Evolutionary conservation across 2,797 vertebrate genomes (phyloP).

Genomic region (Tiaroga cobitis): DNA sequence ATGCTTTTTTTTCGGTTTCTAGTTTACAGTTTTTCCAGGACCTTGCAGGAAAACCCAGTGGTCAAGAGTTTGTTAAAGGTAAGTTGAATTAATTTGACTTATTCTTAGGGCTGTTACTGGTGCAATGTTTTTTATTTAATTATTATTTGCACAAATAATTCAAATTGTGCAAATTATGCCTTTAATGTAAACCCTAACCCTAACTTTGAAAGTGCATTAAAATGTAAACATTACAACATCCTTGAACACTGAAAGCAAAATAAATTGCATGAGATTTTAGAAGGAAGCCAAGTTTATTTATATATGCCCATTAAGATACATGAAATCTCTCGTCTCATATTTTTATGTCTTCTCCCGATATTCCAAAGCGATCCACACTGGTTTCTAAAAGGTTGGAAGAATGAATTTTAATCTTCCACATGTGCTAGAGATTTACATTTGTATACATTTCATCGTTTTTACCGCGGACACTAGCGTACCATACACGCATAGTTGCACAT

Average conservation of each 20-base stretch:
- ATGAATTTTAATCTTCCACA: not conserved
- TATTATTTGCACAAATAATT: not conserved
- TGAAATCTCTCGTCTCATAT: not conserved
- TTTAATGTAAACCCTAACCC: not conserved
- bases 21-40: conserved; percentile 93
- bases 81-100: conserved; percentile 58
- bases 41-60: conserved; percentile 87
- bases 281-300: not conserved
- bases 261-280: too few relatives aligned
- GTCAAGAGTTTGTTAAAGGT: conserved; percentile 88
- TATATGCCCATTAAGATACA: not conserved
- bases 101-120: not conserved
- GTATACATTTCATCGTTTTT: not conserved
- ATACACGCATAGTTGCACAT: not conserved
- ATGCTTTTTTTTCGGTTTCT: conserved; percentile 52
- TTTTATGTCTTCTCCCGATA: not conserved
- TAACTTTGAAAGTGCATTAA: not conserved
- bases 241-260: not conserved
- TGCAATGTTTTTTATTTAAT: too few relatives aligned
- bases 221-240: not conserved
- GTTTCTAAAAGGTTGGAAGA: not conserved
- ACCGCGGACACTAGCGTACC: rapidly evolving
- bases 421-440: not conserved
- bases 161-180: not conserved
- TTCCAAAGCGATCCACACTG: not conserved